phyloP scores from a whole-genome alignment of 2,113 vertebrate genomes.

The Apodemus speciosus region DNA sequence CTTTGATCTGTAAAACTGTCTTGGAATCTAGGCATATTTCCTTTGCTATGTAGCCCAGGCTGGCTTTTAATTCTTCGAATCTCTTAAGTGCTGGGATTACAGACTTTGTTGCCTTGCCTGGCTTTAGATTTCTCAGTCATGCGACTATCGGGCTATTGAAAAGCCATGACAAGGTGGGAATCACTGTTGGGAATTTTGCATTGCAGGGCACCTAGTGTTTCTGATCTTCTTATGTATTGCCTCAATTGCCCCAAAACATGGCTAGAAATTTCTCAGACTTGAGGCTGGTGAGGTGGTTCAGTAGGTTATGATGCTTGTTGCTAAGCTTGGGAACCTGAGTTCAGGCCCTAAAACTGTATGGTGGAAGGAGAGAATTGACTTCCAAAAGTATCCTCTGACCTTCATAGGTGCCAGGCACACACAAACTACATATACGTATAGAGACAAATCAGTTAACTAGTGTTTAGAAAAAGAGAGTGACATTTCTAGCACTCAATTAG shows the following conservation, averaged over 20 bases:
- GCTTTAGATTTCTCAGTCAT: not conserved
- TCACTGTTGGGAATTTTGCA: not conserved
- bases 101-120: not conserved
- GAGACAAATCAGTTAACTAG: not conserved
- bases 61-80: not conserved
- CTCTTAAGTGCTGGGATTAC: not conserved
- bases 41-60: not conserved
- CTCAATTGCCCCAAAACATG: not conserved
- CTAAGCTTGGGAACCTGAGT: not conserved
- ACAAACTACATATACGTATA: not conserved
- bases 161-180: not conserved
- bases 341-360: not conserved
- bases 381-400: too few relatives aligned
- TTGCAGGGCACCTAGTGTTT: not conserved
- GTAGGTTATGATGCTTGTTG: too few relatives aligned
- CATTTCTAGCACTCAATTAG: not conserved
- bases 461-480: not conserved
- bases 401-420: not conserved
- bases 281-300: not conserved
- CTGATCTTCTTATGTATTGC: not conserved
- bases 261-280: not conserved
- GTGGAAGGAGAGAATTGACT: not conserved
- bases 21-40: not conserved
- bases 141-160: not conserved
- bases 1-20: conserved; percentile 14